Percentiles rank a stretch among this genome's conserved stretches.
phyloP scores from a whole-genome alignment of 2,113 vertebrate genomes.

The Leucopsar rothschildi region DNA sequence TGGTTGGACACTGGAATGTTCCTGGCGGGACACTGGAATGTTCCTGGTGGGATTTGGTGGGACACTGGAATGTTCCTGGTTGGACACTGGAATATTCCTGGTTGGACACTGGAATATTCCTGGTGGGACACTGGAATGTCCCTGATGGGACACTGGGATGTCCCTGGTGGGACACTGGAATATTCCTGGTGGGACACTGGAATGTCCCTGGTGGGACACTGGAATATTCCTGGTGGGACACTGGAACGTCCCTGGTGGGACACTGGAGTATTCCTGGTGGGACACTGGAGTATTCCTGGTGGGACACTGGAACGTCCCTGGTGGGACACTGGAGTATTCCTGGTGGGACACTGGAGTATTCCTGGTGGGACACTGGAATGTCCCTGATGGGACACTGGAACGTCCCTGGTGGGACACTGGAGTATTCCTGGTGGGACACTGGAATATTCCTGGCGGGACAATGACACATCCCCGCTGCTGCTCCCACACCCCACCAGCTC shows the following conservation, averaged over 20 bases:
- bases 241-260: too few species aligned
- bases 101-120: accelerated
- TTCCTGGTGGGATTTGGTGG: neutral
- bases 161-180: neutral
- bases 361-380: too few species aligned
- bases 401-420: too few species aligned
- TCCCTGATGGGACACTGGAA: too few species aligned
- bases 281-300: too few species aligned
- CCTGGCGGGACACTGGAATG: accelerated
- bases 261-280: too few species aligned
- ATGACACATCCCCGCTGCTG: accelerated
- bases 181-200: neutral
- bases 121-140: accelerated
- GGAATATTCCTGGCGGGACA: too few species aligned
- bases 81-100: neutral
- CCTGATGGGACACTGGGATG: neutral
- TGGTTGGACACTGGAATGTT: accelerated
- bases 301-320: too few species aligned
- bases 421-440: too few species aligned
- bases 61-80: accelerated
- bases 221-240: too few species aligned
- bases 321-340: too few species aligned
- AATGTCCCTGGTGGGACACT: accelerated
- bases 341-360: too few species aligned
- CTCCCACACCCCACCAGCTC: neutral